Conservation (phyloP, 2,113 vertebrate genomes). For the Centropristis striata region DNA sequence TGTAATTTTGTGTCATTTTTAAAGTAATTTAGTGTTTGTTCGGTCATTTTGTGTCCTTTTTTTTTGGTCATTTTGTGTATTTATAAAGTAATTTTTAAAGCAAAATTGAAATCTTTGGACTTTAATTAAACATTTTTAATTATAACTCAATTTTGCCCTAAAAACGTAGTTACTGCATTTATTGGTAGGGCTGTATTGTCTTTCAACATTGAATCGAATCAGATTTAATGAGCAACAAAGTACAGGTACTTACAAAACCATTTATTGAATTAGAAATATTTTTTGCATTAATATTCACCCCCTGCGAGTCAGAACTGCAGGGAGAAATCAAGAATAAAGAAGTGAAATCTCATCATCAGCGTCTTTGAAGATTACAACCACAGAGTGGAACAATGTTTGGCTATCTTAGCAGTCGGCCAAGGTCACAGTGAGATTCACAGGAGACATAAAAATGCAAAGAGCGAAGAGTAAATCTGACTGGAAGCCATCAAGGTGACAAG, state of each 20-base stretch:
- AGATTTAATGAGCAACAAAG: background rate
- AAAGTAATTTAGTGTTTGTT: too few species aligned
- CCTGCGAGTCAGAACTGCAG: background rate
- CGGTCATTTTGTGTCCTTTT: too few species aligned
- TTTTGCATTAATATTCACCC: background rate
- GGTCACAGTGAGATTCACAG: slow-evolving; percentile 13
- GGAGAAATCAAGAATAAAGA: background rate
- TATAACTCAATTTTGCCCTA: too few species aligned
- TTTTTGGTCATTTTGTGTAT: too few species aligned
- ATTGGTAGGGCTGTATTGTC: too few species aligned
- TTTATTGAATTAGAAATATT: background rate
- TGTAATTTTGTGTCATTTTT: too few species aligned
- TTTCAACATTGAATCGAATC: too few species aligned
- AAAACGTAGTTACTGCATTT: too few species aligned
- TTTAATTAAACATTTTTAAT: too few species aligned
- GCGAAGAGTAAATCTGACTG: slow-evolving; percentile 34
- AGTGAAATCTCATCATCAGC: too few species aligned
- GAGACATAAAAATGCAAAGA: slow-evolving; percentile 40
- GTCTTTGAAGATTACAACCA: background rate
- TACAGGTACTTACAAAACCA: background rate
- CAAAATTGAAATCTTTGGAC: too few species aligned
- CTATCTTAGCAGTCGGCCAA: background rate
- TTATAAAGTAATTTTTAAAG: too few species aligned
- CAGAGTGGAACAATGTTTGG: background rate
- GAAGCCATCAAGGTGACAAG: slow-evolving; percentile 24